Conservation (phyloP, 2,797 vertebrate species). For the Loriculus beryllinus region DNA sequence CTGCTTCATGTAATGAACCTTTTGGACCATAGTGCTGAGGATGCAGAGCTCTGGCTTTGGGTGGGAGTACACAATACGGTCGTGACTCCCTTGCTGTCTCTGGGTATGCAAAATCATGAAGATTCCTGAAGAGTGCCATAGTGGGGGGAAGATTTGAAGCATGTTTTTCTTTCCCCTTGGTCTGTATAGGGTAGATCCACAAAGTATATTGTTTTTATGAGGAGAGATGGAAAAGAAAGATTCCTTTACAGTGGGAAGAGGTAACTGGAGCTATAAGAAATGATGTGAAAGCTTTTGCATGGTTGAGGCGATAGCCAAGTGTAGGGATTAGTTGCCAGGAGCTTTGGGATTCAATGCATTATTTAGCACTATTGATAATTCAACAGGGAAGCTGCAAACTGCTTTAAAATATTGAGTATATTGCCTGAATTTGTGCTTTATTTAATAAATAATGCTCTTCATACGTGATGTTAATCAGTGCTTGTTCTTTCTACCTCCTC, state of each 20-base stretch:
- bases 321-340: conserved; percentile 22
- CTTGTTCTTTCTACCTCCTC: conserved; percentile 7
- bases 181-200: background rate
- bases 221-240: background rate
- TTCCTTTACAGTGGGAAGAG: background rate
- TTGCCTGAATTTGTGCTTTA: background rate
- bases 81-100: conserved; percentile 19
- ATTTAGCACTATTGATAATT: conserved; percentile 56
- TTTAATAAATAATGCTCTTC: background rate
- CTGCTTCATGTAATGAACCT: background rate
- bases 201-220: background rate
- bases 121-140: background rate
- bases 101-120: conserved; percentile 30
- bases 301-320: background rate
- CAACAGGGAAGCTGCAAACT: background rate
- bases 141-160: background rate
- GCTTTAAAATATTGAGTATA: conserved; percentile 55
- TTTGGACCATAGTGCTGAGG: background rate
- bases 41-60: conserved; percentile 33
- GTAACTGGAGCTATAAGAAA: background rate
- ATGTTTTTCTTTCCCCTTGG: background rate
- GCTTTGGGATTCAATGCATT: conserved; percentile 39
- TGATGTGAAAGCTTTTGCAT: background rate
- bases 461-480: background rate
- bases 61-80: background rate